phyloP scores from a whole-genome alignment of 1,140 invertebrate genomes.

The Hyposmocoma kahamanoa region DNA sequence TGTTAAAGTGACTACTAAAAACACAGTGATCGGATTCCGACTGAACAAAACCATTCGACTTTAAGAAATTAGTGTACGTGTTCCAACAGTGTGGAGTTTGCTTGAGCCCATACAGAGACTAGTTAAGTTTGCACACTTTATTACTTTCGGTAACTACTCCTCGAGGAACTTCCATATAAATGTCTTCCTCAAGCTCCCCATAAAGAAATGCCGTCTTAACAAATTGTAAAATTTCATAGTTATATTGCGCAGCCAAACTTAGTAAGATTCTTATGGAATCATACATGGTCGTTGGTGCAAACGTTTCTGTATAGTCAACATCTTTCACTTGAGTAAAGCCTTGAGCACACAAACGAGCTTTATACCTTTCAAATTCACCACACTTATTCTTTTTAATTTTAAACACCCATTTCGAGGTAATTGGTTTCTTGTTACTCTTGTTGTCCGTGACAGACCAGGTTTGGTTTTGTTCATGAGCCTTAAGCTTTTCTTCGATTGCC shows the following conservation, averaged over 20 bases:
- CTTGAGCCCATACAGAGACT: slow-evolving; percentile 33
- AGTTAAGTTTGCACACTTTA: slow-evolving; percentile 24
- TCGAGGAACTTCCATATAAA: slow-evolving; percentile 2
- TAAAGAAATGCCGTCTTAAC: background rate
- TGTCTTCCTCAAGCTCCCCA: background rate
- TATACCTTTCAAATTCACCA: slow-evolving; percentile 15
- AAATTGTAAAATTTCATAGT: background rate
- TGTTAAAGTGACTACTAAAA: slow-evolving; percentile 17
- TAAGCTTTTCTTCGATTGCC: background rate
- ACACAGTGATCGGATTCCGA: slow-evolving; percentile 26
- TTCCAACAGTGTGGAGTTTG: slow-evolving; percentile 38
- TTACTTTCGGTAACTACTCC: slow-evolving; percentile 4
- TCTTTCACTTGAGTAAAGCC: slow-evolving; percentile 28
- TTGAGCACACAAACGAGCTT: slow-evolving; percentile 28
- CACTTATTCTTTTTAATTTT: slow-evolving; percentile 12
- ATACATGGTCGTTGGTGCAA: slow-evolving; percentile 46
- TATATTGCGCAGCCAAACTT: background rate
- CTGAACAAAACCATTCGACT: slow-evolving; percentile 26
- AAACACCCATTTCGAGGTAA: slow-evolving; percentile 22
- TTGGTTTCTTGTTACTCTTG: background rate
- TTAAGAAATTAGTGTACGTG: slow-evolving; percentile 29
- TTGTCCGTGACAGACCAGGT: background rate
- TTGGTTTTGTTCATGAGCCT: background rate
- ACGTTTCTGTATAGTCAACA: slow-evolving; percentile 62
- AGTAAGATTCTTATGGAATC: slow-evolving; percentile 51